Conservation (phyloP, 1,140 invertebrate species). For the Trichonephila clavipes region DNA sequence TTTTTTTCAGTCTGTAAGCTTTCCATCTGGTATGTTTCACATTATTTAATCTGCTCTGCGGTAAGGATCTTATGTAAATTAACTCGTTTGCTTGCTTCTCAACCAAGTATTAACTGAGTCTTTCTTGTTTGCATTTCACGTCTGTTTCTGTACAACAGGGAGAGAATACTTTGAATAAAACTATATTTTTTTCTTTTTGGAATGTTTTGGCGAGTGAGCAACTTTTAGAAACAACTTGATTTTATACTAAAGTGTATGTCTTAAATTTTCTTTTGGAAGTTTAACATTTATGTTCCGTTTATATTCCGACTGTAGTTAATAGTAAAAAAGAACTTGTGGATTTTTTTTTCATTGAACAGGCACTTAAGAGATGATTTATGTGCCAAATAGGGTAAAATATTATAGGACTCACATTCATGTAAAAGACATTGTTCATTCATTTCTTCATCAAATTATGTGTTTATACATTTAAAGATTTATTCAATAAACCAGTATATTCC, state of each 20-base stretch:
- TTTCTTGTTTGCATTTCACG: constrained; percentile 16
- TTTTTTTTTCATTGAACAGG: too few relatives aligned
- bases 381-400: too few relatives aligned
- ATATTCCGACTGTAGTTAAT: too few relatives aligned
- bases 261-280: not conserved
- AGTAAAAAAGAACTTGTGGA: too few relatives aligned
- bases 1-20: not conserved
- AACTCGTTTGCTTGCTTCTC: not conserved
- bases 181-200: not conserved
- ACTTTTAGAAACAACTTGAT: not conserved
- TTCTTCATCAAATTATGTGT: too few relatives aligned
- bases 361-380: too few relatives aligned
- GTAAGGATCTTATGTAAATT: constrained; percentile 5
- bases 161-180: not conserved
- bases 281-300: too few relatives aligned
- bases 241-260: not conserved
- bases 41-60: constrained; percentile 4
- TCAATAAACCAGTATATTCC: too few relatives aligned
- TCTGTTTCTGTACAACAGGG: not conserved
- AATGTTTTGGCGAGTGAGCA: not conserved
- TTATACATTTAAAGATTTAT: too few relatives aligned
- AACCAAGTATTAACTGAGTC: not conserved
- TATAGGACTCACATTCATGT: too few relatives aligned
- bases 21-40: constrained; percentile 25
- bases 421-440: too few relatives aligned